These are phyloP conservation scores for Pheucticus melanocephalus DNA, from an alignment of 2,113 vertebrate genomes.

Conservation along the genomic window DNA sequence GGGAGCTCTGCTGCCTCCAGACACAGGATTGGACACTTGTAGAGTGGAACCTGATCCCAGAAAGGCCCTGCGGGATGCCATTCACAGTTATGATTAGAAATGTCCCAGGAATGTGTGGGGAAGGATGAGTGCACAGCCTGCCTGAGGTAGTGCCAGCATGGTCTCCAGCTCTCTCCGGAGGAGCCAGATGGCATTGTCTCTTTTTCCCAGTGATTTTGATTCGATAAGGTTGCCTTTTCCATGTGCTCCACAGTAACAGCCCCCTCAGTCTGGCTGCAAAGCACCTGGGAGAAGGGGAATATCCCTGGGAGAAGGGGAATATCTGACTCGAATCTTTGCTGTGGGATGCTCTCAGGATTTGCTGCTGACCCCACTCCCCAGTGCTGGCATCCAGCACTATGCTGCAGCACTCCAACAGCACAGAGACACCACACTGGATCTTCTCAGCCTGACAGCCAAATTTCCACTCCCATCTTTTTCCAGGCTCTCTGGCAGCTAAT, in stretches of 20 bases:
- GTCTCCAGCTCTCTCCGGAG: background rate
- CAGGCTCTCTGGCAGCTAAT: background rate
- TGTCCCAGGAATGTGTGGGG: constrained; percentile 48
- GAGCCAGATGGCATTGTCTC: constrained; percentile 13
- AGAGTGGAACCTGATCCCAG: constrained; percentile 39
- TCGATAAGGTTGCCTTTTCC: background rate
- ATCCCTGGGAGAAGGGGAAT: background rate
- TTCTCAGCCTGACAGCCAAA: background rate
- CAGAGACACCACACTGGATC: background rate
- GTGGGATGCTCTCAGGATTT: background rate
- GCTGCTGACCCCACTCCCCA: background rate
- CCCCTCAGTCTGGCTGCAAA: background rate
- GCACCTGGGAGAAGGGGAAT: background rate
- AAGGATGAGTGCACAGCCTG: background rate
- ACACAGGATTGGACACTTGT: background rate
- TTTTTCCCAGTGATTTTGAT: constrained; percentile 54
- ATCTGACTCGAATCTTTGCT: background rate
- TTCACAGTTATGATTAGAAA: constrained; percentile 69
- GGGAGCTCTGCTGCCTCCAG: background rate
- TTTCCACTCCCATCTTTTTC: background rate
- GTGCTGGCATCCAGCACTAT: background rate
- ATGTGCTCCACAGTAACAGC: background rate
- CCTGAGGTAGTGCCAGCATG: background rate
- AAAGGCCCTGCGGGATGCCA: constrained; percentile 4
- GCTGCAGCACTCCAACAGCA: background rate